phyloP scores from a whole-genome alignment of 37 sponge, comb jelly and placozoan species.

The Geodia barretti region DNA sequence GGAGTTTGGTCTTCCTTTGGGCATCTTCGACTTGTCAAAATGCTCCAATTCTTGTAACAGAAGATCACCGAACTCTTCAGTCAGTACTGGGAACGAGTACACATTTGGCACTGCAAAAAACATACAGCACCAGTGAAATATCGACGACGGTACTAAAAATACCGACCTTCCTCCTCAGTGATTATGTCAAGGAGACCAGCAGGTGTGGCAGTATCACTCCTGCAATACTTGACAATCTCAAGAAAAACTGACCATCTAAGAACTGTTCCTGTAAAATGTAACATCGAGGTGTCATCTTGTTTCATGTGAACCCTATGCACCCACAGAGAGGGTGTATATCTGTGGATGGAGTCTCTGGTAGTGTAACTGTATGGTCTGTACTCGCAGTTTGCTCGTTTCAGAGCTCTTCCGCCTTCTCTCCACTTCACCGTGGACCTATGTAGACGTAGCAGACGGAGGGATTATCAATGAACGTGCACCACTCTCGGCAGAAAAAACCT shows the following conservation, averaged over 20 bases:
- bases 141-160: no score
- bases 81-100: constrained; percentile 76
- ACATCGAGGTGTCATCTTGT: background rate
- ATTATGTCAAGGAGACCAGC: constrained; percentile 40
- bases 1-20: constrained; percentile 85
- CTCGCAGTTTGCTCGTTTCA: constrained; percentile 27
- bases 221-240: constrained; percentile 50
- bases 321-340: constrained; percentile 53
- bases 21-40: constrained; percentile 60
- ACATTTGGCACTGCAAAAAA: constrained; percentile 38
- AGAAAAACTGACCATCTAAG: constrained; percentile 43
- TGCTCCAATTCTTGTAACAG: constrained; percentile 69
- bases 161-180: constrained; percentile 20
- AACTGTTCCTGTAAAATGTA: background rate
- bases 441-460: no score
- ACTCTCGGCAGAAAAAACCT: no score
- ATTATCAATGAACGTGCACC: background rate
- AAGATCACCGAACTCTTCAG: constrained; percentile 47
- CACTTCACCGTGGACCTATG: constrained; percentile 54
- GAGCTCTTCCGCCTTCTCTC: constrained; percentile 47
- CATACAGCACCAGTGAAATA: no score
- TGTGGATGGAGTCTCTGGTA: constrained; percentile 57
- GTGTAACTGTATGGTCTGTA: constrained; percentile 3
- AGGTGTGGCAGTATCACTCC: constrained; percentile 13
- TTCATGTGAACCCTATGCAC: background rate